Percentiles rank a stretch among this genome's conserved stretches.
Conservation (phyloP, 2,113 vertebrate species). For the Eptesicus fuscus region DNA sequence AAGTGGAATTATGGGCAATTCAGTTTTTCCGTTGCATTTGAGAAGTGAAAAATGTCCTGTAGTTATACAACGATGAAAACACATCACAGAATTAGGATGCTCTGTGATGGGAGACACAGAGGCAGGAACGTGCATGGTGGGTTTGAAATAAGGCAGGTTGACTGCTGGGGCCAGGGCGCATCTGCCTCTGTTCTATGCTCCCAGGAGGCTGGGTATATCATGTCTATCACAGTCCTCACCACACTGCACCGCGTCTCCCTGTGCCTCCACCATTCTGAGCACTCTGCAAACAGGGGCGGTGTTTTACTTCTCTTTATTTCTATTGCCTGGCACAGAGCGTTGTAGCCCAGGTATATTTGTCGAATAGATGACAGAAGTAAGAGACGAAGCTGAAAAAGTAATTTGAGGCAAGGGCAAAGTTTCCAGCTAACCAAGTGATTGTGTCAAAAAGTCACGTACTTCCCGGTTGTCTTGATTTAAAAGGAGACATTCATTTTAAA, state of each 20-base stretch:
- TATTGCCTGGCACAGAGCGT: not conserved
- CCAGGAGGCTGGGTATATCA: rapidly evolving
- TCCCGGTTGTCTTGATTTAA: not conserved
- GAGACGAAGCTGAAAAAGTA: conserved; percentile 10
- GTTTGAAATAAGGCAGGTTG: not conserved
- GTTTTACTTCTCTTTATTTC: not conserved
- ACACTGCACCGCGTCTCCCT: rapidly evolving
- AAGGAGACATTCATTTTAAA: conserved; percentile 46
- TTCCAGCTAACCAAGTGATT: not conserved
- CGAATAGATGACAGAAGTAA: not conserved
- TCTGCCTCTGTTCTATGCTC: not conserved
- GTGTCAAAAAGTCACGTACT: not conserved
- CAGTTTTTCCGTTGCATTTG: not conserved
- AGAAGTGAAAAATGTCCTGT: not conserved
- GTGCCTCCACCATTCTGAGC: not conserved
- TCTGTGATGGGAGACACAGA: not conserved
- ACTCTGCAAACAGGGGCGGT: not conserved
- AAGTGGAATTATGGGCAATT: not conserved
- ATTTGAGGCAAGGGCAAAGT: conserved; percentile 8
- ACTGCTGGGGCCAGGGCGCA: rapidly evolving
- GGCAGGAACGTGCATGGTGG: not conserved
- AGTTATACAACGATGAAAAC: not conserved
- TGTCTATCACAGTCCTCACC: too few relatives aligned
- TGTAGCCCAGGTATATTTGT: not conserved
- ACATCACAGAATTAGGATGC: not conserved